Evolutionary conservation across 2,888 invertebrate genomes (phyloP), one percentile per base, ranked within the genome.

Genomic region (Metallyticus violacea): DNA sequence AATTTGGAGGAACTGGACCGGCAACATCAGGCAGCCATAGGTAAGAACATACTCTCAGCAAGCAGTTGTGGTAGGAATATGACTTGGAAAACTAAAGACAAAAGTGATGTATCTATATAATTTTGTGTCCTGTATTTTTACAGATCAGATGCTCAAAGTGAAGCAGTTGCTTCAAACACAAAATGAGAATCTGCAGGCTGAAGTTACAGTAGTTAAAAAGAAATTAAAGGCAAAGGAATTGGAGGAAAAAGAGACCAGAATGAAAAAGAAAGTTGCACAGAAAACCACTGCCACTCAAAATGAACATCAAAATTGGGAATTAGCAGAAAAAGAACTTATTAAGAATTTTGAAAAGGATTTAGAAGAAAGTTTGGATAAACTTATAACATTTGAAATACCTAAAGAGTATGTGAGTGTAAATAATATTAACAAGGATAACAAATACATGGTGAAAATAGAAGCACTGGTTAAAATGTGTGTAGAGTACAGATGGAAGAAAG

Each of bases 1-100:
- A 95, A 93, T 89, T 91, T 97, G 85, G 96, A 96, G 89, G 96
- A 96, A 90, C 91, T 97, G 89, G 97, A 97, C 90, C 93, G 91
- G 81, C 96, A 96, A 91, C 96, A 97, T 90, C 94, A 95, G 89
- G 92, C 93, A 89, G 96, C 95, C 0, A 94, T 96, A 91, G 94
- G 92, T 5, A 89, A 62, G 40, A 62, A 15, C 9, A 15, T 22
- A 27, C 79, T 26, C 25, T n/a, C 22, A 6, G 3, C 29, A 29
- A 29, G 29, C 6, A 29, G 29, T 29, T 6, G 29, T 29, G 6
- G 29, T 6, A 29, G 29, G 29, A 29, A 29, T 29, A 6, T 3
- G 6, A 29, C 5, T 29, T 29, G 29, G 3, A 29, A 40, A 40
- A 40, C n/a, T n/a, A n/a, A n/a, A n/a, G n/a, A 2, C 15, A 15